Base-by-base conservation (phyloP, 2,888 invertebrate genomes). In the Fragum sueziense region DNA sequence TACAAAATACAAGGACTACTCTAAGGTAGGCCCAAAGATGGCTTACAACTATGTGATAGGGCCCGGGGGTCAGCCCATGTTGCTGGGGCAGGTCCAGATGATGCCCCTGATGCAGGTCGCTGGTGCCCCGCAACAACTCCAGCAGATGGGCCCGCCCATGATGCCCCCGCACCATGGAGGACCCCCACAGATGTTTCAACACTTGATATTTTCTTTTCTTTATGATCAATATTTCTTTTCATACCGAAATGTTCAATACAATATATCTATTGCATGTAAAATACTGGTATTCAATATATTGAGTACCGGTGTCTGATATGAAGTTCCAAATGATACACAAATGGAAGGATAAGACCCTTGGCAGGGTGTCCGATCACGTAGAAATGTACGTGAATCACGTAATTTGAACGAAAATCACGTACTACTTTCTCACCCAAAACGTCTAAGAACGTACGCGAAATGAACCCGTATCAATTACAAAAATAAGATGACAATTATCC, bases 211-310 rank as follows among this genome's bases (percentile, higher is more conserved):
- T n/a, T n/a, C n/a, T n/a, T n/a, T n/a, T n/a, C n/a, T n/a, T n/a
- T n/a, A n/a, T n/a, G n/a, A n/a, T n/a, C n/a, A n/a, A n/a, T n/a
- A n/a, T n/a, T n/a, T n/a, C n/a, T n/a, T n/a, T n/a, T n/a, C n/a
- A n/a, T n/a, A 94, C 99, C 99, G 94, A 99, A 99, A 47, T 99
- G 99, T 93, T 99, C 99, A 99, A 99, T 98, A 54, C 99, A 98
- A 91, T 95, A 99, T 67, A 99, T 99, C 94, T 99, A 98, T 93
- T 95, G 99, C 71, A 99, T 99, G 92, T 99, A 99, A 93, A 99
- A 99, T 93, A 95, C 99, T 85, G 99, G 99, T 27, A 99, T 99
- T 93, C 95, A 99, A 14, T 99, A 96, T 95, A 17, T 11, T 54
- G 11, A 96, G 94, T 92, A 92, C 54, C 7, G 37, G 6, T 6